Base-by-base conservation (phyloP, 2,888 invertebrate species). In the Himalopsyche japonica region DNA sequence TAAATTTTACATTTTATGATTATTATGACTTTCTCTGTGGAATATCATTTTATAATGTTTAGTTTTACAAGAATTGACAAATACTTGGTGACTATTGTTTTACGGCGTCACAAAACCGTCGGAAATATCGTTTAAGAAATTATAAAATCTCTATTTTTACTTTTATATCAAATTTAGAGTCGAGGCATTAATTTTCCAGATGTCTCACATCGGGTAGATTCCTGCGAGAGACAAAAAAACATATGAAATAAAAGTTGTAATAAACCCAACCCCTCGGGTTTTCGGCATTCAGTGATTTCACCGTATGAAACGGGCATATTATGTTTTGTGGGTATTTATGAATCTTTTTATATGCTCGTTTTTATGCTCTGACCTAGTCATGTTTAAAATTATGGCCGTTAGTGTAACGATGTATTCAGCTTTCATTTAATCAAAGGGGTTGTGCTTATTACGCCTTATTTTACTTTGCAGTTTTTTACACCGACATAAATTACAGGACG, bases 401-500 rank as follows among this genome's bases (percentile, higher is more conserved):
- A 80, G 48, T 57, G 30, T 80, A 81, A 83, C 76, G 82, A 82
- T 43, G 84, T 37, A 81, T 81, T 82, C 80, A 79, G 77, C 78
- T 82, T 84, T 82, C 79, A 82, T 85, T 86, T 85, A 83, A 86
- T 86, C 82, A 86, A 85, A 85, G 79, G 82, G 82, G 79, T 84
- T 78, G 49, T 47, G 76, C 76, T 80, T 79, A 86, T 86, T 84
- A 81, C 86, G 84, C 84, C 81, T 84, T 70, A 76, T 80, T 84
- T 84, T 84, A 49, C 78, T 81, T 70, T 76, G 79, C 64, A 48
- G 81, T 76, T 84, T 43, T 84, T 84, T 84, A 82, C 64, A 79
- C 27, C 70, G 79, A 81, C 86, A 86, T 86, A 86, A 86, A 86
- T 86, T 83, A 86, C 64, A 10, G 77, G 78, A 76, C 80, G 79